Evolutionary conservation across 1,140 invertebrate genomes (phyloP).

Genomic region (Telenomus remus): DNA sequence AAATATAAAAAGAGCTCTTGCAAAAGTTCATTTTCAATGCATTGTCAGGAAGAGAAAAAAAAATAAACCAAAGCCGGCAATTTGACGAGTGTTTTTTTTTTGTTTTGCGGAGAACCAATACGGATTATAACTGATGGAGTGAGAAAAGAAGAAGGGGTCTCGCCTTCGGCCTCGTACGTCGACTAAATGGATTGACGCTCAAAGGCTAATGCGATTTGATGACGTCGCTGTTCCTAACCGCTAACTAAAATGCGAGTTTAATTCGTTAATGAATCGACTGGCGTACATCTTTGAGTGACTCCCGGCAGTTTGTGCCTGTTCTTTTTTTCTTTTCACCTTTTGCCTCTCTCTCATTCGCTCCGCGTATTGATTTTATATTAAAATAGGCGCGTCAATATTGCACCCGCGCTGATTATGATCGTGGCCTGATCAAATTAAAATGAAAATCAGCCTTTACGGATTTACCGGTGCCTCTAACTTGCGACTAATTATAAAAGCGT

Average conservation of each 20-base stretch:
- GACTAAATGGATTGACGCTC: conserved; percentile 28
- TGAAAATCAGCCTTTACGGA: too few relatives aligned
- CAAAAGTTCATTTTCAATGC: conserved; percentile 54
- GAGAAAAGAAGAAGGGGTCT: background rate
- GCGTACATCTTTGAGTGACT: background rate
- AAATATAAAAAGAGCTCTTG: conserved; percentile 16
- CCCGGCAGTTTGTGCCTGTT: background rate
- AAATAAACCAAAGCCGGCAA: too few relatives aligned
- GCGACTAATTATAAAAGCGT: too few relatives aligned
- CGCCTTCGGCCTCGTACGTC: conserved; percentile 10
- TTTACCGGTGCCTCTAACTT: too few relatives aligned
- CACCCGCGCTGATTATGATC: conserved; percentile 15
- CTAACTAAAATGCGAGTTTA: conserved; percentile 7
- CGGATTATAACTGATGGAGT: conserved; percentile 15
- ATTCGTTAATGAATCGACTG: conserved; percentile 16
- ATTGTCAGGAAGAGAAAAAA: conserved; percentile 36
- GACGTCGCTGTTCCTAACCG: conserved; percentile 1
- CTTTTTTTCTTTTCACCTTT: conserved; percentile 13
- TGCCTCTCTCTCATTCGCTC: too few relatives aligned
- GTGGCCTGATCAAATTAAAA: conserved; percentile 6
- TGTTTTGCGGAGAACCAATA: conserved; percentile 9
- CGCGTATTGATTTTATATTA: conserved; percentile 29
- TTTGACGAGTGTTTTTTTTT: conserved; percentile 7
- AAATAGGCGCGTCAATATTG: conserved; percentile 27
- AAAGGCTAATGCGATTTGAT: conserved; percentile 25